Conservation (phyloP, 2,888 invertebrate genomes). For the Agriopis marginaria region DNA sequence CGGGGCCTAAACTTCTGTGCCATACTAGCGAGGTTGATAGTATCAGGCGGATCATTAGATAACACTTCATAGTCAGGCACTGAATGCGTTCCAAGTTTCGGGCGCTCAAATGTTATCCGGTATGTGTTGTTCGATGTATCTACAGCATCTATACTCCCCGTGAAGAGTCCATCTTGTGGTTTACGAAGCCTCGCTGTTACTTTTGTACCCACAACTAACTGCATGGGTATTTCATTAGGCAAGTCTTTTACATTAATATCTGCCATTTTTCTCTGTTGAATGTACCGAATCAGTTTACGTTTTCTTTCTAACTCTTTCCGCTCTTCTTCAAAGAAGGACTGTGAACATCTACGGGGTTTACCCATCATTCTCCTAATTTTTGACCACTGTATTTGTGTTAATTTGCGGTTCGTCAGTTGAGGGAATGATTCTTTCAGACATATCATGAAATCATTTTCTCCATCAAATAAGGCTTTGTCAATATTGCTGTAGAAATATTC, state of each 20-base stretch:
- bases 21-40: constrained; percentile 94
- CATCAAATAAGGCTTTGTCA: constrained; percentile 97
- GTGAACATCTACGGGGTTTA: constrained; percentile 97
- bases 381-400: constrained; percentile 97
- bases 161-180: constrained; percentile 98
- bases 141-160: constrained; percentile 97
- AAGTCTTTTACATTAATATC: constrained; percentile 94
- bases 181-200: constrained; percentile 95
- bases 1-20: constrained; percentile 92
- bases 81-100: constrained; percentile 97
- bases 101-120: constrained; percentile 96
- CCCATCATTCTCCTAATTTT: constrained; percentile 98
- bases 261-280: constrained; percentile 96
- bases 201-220: constrained; percentile 97
- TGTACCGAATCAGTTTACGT: constrained; percentile 95
- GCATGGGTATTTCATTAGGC: constrained; percentile 97
- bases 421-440: constrained; percentile 98
- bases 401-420: constrained; percentile 92
- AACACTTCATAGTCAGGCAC: constrained; percentile 98
- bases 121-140: constrained; percentile 98
- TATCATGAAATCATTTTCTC: constrained; percentile 98
- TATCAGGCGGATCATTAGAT: constrained; percentile 96
- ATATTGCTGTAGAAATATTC: constrained; percentile 99
- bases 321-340: constrained; percentile 98
- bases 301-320: constrained; percentile 95